Percentiles rank a stretch among this genome's conserved stretches.
Evolutionary conservation across 2,888 invertebrate genomes (phyloP).

Genomic region (Cyaniris semiargus): DNA sequence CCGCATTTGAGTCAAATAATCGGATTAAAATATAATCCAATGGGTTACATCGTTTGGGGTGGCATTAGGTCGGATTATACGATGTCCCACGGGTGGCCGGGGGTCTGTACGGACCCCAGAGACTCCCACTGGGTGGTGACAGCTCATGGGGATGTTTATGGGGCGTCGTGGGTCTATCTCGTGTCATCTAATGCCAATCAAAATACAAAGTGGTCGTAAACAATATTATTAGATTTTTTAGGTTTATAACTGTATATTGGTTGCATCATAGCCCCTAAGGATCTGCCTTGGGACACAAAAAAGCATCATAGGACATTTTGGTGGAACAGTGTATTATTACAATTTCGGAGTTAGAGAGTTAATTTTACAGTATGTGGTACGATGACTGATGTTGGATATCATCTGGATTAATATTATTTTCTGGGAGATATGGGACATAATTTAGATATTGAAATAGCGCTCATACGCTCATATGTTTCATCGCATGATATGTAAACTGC

Average conservation of each 20-base stretch:
- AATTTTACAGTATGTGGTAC: too few relatives aligned
- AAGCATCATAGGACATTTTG: too few relatives aligned
- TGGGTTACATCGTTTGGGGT: conserved; percentile 32
- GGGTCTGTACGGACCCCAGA: conserved; percentile 38
- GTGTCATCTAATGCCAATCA: conserved; percentile 33
- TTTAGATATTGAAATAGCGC: too few relatives aligned
- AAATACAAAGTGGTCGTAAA: conserved; percentile 13
- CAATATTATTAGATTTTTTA: conserved; percentile 3
- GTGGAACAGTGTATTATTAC: too few relatives aligned
- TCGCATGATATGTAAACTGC: too few relatives aligned
- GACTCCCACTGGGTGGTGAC: conserved; percentile 51
- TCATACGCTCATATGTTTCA: too few relatives aligned
- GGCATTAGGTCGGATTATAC: conserved; percentile 53
- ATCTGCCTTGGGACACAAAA: too few relatives aligned
- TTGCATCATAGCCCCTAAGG: background rate
- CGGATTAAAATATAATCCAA: conserved; percentile 72
- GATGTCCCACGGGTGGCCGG: conserved; percentile 74
- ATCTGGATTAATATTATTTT: too few relatives aligned
- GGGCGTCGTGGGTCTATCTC: conserved; percentile 54
- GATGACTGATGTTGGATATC: too few relatives aligned
- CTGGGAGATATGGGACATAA: too few relatives aligned
- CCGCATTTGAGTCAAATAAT: background rate
- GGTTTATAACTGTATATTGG: background rate
- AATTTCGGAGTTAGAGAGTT: too few relatives aligned
- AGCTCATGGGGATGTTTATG: conserved; percentile 57